Percentiles rank a stretch among this genome's conserved stretches.
Evolutionary conservation across 2,113 vertebrate species (phyloP).

Genomic region (Grammomys dolichurus): DNA sequence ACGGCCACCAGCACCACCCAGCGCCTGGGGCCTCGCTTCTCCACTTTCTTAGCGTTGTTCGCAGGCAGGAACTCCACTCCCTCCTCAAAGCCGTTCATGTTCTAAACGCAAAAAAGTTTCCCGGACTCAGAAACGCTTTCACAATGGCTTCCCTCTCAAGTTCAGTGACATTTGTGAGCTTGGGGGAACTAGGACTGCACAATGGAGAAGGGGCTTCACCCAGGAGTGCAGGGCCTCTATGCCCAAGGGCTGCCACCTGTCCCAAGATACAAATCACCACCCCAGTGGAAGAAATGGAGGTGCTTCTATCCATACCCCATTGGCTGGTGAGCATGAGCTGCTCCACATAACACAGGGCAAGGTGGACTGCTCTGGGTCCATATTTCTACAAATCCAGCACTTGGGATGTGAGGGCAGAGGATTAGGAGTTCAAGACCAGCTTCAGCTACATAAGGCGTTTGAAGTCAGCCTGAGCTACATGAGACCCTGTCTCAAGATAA

Average conservation of each 20-base stretch:
- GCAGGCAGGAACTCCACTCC: conserved; percentile 89
- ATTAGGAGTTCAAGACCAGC: background rate
- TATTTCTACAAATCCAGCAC: background rate
- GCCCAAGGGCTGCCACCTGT: background rate
- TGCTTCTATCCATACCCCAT: background rate
- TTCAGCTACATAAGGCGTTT: background rate
- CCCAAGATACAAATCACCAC: background rate
- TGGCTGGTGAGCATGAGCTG: rapidly evolving
- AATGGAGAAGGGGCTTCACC: background rate
- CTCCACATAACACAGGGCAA: background rate
- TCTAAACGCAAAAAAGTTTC: conserved; percentile 71
- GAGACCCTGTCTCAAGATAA: background rate
- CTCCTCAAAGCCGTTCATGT: conserved; percentile 88
- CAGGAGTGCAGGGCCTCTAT: too few species aligned
- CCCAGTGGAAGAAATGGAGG: background rate
- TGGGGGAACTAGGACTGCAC: too few species aligned
- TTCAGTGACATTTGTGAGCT: background rate
- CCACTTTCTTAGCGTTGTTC: conserved; percentile 88
- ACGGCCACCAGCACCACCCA: conserved; percentile 14
- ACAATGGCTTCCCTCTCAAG: background rate
- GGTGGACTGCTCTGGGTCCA: too few species aligned
- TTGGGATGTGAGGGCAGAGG: background rate
- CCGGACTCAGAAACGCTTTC: background rate
- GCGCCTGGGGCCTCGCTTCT: conserved; percentile 85
- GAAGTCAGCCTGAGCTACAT: background rate